Percentiles rank a stretch among this genome's conserved stretches.
Conservation (phyloP, 2,797 vertebrate genomes). For the Tapera naevia region DNA sequence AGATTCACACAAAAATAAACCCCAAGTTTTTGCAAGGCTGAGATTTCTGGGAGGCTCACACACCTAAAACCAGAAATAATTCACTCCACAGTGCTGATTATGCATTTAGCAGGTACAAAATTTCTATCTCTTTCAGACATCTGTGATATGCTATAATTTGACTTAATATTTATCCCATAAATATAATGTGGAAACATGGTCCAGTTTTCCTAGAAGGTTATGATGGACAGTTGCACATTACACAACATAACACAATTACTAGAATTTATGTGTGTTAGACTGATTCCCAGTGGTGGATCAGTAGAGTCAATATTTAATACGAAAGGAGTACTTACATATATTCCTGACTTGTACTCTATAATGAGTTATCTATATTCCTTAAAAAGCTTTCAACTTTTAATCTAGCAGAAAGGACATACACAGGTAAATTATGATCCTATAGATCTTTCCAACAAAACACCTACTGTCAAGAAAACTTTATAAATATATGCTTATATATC, state of each 20-base stretch:
- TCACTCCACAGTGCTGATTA: neutral
- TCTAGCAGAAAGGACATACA: neutral
- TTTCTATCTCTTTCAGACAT: neutral
- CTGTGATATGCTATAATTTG: neutral
- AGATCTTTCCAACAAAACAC: neutral
- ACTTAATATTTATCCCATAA: neutral
- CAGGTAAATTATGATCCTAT: neutral
- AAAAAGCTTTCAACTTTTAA: neutral
- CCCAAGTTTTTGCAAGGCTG: neutral
- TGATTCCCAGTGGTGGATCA: neutral
- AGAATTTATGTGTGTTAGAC: neutral
- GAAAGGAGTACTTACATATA: neutral
- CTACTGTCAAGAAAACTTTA: neutral
- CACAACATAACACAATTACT: neutral
- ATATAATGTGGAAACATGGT: neutral
- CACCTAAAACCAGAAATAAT: neutral
- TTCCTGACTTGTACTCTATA: neutral
- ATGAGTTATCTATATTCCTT: neutral
- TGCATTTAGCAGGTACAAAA: neutral
- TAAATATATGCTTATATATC: neutral
- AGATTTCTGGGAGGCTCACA: neutral
- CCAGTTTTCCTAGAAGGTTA: neutral
- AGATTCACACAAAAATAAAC: neutral
- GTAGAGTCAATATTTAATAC: neutral
- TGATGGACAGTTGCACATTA: neutral